Evolutionary conservation across 2,797 vertebrate species (phyloP), one percentile per base, ranked within the genome.

Genomic region (Synaphobranchus kaupii): DNA sequence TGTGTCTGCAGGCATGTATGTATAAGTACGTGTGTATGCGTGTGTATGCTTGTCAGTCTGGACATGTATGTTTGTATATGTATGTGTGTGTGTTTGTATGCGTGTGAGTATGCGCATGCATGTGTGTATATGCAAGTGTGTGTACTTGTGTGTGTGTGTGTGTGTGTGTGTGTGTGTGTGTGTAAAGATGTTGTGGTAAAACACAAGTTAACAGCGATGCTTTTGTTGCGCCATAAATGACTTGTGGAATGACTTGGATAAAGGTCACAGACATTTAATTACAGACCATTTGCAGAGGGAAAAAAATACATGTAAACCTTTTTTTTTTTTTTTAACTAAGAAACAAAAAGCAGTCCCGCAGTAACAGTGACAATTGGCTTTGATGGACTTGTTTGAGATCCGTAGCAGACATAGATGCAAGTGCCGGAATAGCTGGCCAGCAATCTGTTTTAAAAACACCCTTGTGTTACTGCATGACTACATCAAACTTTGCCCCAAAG

Each of bases 401-500:
- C 22, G 44, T 8, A 80, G 44, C 76, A 80, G 44, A 48, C 76
- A 31, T 44, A 13, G 44, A 80, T 50, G 39, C 39, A 80, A 47
- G 17, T n/a, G 20, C 39, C 9, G 9, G 71, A 17, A 76, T 44
- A 20, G 76, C 76, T 25, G 22, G 39, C 44, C 15, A 20, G 76
- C 76, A 44, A 54, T 63, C 44, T 34, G 20, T 60, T 80, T 63
- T 58, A 28, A 86, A 58, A 60, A 54, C 76, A 81, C 52, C 20
- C 73, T 48, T 28, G 34, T 60, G 56, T 44, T 60, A 54, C 52
- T 3, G 63, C 73, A 8, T 13, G 85, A 56, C 80, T 31, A 34
- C 60, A 56, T 84, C 85, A 52, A 25, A 85, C 56, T 47, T 84
- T 84, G 68, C 87, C 22, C 25, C 34, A 83, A 78, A 80, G 88